Percentiles rank a stretch among this genome's conserved stretches.
phyloP scores from a whole-genome alignment of 1,140 invertebrate genomes.

The Micrasema longulum region DNA sequence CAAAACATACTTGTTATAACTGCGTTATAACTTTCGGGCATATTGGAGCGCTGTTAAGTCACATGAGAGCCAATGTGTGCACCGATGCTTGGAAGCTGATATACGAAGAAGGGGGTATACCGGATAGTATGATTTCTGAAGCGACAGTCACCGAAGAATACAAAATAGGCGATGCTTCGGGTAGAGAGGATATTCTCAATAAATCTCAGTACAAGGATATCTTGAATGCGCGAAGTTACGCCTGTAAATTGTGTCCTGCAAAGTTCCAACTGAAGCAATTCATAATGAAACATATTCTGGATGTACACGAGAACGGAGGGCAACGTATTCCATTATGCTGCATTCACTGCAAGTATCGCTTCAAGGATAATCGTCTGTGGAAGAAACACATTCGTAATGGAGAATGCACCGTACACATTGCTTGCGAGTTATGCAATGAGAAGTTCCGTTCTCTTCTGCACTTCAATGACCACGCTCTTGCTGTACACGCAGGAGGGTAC shows the following conservation, averaged over 20 bases:
- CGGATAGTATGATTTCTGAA: conserved; percentile 64
- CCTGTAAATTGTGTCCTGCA: conserved; percentile 65
- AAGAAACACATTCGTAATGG: conserved; percentile 67
- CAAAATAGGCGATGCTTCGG: conserved; percentile 1
- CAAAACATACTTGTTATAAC: conserved; percentile 71
- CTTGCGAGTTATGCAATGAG: conserved; percentile 66
- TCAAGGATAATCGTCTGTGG: conserved; percentile 63
- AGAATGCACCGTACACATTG: conserved; percentile 64
- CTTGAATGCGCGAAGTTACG: conserved; percentile 65
- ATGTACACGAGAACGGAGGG: conserved; percentile 66
- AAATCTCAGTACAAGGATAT: conserved; percentile 67
- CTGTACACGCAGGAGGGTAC: conserved; percentile 62
- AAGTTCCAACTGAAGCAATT: conserved; percentile 68
- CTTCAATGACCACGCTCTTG: conserved; percentile 66
- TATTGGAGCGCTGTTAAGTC: conserved; percentile 66
- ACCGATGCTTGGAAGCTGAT: conserved; percentile 67
- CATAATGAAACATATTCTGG: conserved; percentile 67
- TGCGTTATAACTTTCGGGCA: conserved; percentile 69
- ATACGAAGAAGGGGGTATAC: conserved; percentile 65
- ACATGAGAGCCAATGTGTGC: conserved; percentile 66
- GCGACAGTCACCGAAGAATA: conserved; percentile 53
- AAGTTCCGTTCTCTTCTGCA: conserved; percentile 65
- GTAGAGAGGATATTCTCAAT: conserved; percentile 38
- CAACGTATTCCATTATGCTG: conserved; percentile 61
- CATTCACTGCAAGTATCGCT: conserved; percentile 63